phyloP scores from a whole-genome alignment of 2,888 invertebrate species.

The Lycocerus yunnanus region DNA sequence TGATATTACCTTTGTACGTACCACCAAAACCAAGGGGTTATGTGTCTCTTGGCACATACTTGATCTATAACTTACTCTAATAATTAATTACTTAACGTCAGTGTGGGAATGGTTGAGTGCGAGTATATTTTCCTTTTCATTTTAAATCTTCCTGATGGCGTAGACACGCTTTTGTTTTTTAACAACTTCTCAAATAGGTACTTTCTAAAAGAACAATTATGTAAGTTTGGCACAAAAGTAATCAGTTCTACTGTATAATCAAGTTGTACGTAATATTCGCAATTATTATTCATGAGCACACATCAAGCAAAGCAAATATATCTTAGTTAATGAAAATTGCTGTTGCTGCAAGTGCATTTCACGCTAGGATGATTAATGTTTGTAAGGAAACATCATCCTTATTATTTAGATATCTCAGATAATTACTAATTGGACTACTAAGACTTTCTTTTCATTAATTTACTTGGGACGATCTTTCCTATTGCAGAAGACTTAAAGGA shows the following conservation, averaged over 20 bases:
- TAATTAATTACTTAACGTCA: slow-evolving; percentile 29
- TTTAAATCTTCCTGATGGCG: not conserved
- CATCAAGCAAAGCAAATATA: not conserved
- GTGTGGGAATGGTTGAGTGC: not conserved
- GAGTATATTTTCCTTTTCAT: not conserved
- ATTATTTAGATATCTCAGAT: not conserved
- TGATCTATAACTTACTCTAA: slow-evolving; percentile 27
- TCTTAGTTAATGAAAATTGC: not conserved
- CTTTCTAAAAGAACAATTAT: not conserved
- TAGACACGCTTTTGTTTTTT: not conserved
- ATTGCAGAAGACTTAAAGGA: no score
- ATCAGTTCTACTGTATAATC: not conserved
- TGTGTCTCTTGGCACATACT: slow-evolving; percentile 29
- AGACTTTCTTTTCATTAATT: not conserved
- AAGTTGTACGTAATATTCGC: not conserved
- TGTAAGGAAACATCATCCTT: not conserved
- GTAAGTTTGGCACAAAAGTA: not conserved
- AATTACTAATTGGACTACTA: not conserved
- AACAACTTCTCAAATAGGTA: not conserved
- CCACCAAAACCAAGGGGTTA: slow-evolving; percentile 27
- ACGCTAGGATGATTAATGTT: not conserved
- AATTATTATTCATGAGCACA: not conserved
- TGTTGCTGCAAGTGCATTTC: not conserved
- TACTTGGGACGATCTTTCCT: not conserved
- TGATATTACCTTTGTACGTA: slow-evolving; percentile 35